Base-by-base conservation (phyloP, 2,888 invertebrate species). In the Clanis bilineata region DNA sequence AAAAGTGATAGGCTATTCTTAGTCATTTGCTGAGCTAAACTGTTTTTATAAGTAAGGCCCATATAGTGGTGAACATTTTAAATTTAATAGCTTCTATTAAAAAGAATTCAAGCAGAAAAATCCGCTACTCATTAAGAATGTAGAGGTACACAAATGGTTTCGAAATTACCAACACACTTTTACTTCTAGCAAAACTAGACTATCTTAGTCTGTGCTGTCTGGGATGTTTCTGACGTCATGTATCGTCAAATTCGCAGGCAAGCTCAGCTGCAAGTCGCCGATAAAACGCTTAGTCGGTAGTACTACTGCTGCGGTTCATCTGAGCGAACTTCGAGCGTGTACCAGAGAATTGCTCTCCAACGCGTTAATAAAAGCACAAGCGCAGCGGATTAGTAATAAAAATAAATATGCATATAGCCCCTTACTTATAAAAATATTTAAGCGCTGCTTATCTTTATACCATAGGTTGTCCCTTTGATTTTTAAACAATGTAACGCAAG, bases 281-380 rank as follows among this genome's bases (percentile, higher is more conserved):
- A 91, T 91, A 90, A 90, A 90, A 86, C 85, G 89, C 90, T 90
- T 89, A 90, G 84, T 85, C 77, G 76, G 77, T 76, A 74, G 72
- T 70, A 74, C 78, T 78, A 74, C 73, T 70, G 75, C 78, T 78
- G 83, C 75, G 80, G 80, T 77, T 76, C 80, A 74, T 75, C 80
- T 76, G 68, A 74, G 72, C 68, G 71, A 80, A 83, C 78, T 83
- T 76, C 64, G 66, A 71, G 75, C 73, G 82, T 56, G 59, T 44
- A 44, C 23, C 38, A 39, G 66, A 62, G 64, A 64, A 66, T 51
- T 58, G 51, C 39, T 39, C 18, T 36, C 60, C 57, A 63, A 64
- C 63, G 62, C 64, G 66, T 21, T 3, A 2, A 9, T 10, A 5
- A 51, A 58, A 18, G 15, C 23, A 41, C 21, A n/a, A 67, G 60